phyloP scores from a whole-genome alignment of 1,140 invertebrate genomes.

The Zaprionus gabonicus region DNA sequence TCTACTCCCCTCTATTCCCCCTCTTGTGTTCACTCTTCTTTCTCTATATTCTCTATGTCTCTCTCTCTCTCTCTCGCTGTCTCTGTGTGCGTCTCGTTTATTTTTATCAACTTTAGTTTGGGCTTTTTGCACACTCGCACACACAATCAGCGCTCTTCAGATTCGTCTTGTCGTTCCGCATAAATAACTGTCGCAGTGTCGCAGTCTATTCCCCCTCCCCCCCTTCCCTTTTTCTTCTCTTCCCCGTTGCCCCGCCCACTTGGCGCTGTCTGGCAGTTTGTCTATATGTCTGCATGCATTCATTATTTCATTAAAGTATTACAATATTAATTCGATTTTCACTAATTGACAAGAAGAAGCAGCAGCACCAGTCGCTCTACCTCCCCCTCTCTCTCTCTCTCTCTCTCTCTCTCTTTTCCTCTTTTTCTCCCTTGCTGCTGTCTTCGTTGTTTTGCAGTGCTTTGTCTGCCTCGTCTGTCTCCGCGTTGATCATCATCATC shows the following conservation, averaged over 20 bases:
- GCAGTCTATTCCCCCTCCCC: neutral
- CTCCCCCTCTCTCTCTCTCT: neutral
- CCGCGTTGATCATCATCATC: constrained; percentile 28
- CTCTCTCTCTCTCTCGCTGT: constrained; percentile 4
- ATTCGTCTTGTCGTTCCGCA: constrained; percentile 76
- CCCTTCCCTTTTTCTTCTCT: neutral
- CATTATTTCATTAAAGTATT: constrained; percentile 82
- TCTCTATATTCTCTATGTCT: constrained; percentile 2
- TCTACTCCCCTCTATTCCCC: constrained; percentile 1
- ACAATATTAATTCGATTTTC: constrained; percentile 82
- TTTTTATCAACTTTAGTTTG: constrained; percentile 78
- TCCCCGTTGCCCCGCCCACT: constrained; percentile 1
- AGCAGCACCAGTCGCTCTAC: constrained; percentile 9
- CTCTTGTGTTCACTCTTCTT: constrained; percentile 9
- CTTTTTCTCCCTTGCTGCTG: neutral
- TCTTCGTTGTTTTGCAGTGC: neutral
- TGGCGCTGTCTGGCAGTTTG: constrained; percentile 10
- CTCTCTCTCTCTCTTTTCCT: neutral
- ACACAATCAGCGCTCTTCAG: constrained; percentile 42
- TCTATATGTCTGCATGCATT: constrained; percentile 50
- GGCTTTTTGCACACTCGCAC: constrained; percentile 36
- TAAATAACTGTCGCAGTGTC: constrained; percentile 74
- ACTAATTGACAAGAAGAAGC: constrained; percentile 68
- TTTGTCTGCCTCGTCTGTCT: neutral
- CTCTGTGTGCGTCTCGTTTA: constrained; percentile 55